phyloP scores from a whole-genome alignment of 2,797 vertebrate species.

The Triplophysa bombifrons region DNA sequence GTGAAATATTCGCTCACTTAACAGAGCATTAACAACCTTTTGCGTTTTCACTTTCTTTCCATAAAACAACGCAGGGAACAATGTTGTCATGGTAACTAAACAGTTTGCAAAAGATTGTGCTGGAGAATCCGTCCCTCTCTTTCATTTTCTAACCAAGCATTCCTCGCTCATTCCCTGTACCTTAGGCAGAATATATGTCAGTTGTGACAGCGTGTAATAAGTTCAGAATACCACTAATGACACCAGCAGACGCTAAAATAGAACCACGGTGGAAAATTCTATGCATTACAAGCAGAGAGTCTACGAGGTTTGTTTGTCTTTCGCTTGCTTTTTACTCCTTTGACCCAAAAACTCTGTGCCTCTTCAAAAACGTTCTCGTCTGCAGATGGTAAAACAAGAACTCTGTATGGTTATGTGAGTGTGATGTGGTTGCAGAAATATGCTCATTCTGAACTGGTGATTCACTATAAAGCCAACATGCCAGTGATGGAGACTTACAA shows the following conservation, averaged over 20 bases:
- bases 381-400: conserved; percentile 3
- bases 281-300: conserved; percentile 23
- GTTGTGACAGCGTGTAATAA: conserved; percentile 69
- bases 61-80: conserved; percentile 21
- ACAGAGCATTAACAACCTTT: background rate
- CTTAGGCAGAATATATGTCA: conserved; percentile 45
- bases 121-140: background rate
- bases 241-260: conserved; percentile 53
- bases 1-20: no score
- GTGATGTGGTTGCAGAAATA: background rate
- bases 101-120: conserved; percentile 36
- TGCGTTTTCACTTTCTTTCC: background rate
- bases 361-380: conserved; percentile 28
- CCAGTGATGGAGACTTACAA: conserved; percentile 2
- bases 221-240: conserved; percentile 69
- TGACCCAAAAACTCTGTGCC: background rate
- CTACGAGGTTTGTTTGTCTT: conserved; percentile 13
- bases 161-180: conserved; percentile 27
- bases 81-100: conserved; percentile 52
- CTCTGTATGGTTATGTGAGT: background rate
- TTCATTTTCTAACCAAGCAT: conserved; percentile 15
- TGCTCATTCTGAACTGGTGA: background rate
- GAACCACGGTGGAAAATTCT: conserved; percentile 49
- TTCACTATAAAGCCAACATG: conserved; percentile 15
- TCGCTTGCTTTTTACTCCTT: background rate